Base-by-base conservation (phyloP, 2,797 vertebrate species). In the Sus cebifrons region DNA sequence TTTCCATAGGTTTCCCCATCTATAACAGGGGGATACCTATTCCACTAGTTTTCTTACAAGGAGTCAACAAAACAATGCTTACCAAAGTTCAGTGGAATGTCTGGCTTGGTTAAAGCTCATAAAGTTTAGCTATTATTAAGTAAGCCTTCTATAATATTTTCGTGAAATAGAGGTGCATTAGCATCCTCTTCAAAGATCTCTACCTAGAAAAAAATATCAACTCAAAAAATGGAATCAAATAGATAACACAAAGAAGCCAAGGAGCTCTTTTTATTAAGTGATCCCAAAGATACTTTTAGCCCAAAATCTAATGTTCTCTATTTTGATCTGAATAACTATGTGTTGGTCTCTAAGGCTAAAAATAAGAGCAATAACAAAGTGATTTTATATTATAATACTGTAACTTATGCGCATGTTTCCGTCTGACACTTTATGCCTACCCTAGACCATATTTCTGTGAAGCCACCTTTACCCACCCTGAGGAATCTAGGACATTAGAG, bases 321-420 rank as follows among this genome's bases (percentile, higher is more conserved):
- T 94, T 92, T 81, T 82, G 9, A 73, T 40, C 84, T 60, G 13
- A 70, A 49, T 77, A 71, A 75, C 86, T 62, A 83, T 44, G 12
- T 16, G 3, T 67, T 83, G 15, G 20, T 20, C 17, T 62, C 12
- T 15, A 95, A 88, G 91, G 25, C 9, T 82, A 85, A 90, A 93
- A 52, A 5, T 75, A 62, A 32, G 5, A 17, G 29, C 77, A 84
- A 87, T 36, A 68, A 73, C 8, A 29, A 16, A 79, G 23, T 68
- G 49, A 60, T 49, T 74, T 18, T 25, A 1, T 78, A 88, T 93
- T 64, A 23, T 89, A 73, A 64, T 60, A 32, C 1, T 60, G 94
- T 64, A 64, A 29, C 4, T 86, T 85, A 65, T 15, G 64, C 23
- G 18, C 16, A 65, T 54, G 21, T 27, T 92, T 92, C 58, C 74